Evolutionary conservation across 2,888 invertebrate genomes (phyloP).

Genomic region (Cybosia mesomella): DNA sequence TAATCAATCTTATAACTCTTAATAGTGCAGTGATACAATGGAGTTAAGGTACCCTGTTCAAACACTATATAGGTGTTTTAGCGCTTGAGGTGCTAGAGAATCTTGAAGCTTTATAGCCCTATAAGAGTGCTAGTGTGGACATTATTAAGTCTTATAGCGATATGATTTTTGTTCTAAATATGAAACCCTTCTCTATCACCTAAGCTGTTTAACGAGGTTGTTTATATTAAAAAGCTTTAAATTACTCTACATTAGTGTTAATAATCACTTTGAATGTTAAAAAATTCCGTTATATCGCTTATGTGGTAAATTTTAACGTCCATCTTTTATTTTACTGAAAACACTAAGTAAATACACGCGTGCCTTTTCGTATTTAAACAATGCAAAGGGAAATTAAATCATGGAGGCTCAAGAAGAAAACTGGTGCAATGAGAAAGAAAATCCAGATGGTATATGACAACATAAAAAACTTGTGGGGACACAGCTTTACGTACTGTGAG

Average conservation of each 20-base stretch:
- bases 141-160: conserved; percentile 14
- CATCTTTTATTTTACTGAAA: no score
- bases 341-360: no score
- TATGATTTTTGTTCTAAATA: conserved; percentile 12
- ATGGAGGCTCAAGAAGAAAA: no score
- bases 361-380: no score
- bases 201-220: conserved; percentile 10
- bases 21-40: conserved; percentile 9
- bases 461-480: no score
- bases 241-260: conserved; percentile 15
- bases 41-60: conserved; percentile 13
- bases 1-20: conserved; percentile 3
- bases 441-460: conserved; percentile 13
- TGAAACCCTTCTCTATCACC: conserved; percentile 14
- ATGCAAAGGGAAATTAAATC: no score
- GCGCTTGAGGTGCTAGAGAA: conserved; percentile 15
- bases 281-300: conserved; percentile 10
- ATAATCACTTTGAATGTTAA: conserved; percentile 16
- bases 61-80: conserved; percentile 12
- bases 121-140: conserved; percentile 13
- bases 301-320: no score
- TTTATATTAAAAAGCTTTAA: conserved; percentile 14
- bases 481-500: no score
- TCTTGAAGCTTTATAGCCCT: conserved; percentile 14
- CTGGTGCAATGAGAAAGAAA: no score